Conservation (phyloP, 2,797 vertebrate genomes). For the Salarias fasciatus region DNA sequence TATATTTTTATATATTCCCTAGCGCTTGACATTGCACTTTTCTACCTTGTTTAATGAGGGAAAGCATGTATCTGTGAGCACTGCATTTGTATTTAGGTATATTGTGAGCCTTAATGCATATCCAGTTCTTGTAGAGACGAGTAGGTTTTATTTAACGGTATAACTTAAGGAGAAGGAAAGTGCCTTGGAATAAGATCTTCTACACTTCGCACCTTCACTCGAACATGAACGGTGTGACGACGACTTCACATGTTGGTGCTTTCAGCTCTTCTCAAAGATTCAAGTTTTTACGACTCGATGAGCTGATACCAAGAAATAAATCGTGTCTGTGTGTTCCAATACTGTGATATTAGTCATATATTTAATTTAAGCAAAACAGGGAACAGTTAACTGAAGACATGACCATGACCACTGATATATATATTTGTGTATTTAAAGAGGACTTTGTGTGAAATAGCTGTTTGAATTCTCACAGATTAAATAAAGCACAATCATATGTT, state of each 20-base stretch:
- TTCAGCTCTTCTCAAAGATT: slow-evolving; percentile 79
- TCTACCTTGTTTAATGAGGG: slow-evolving; percentile 76
- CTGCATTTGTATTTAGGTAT: slow-evolving; percentile 79
- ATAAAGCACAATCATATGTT: slow-evolving; percentile 80
- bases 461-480: slow-evolving; percentile 74
- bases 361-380: slow-evolving; percentile 62
- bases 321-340: slow-evolving; percentile 71
- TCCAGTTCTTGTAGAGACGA: slow-evolving; percentile 72
- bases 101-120: slow-evolving; percentile 75
- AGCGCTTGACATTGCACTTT: slow-evolving; percentile 81
- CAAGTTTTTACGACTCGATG: slow-evolving; percentile 64
- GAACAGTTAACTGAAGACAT: slow-evolving; percentile 51
- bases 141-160: slow-evolving; percentile 66
- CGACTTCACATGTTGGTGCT: slow-evolving; percentile 77
- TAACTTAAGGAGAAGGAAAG: slow-evolving; percentile 76
- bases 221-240: slow-evolving; percentile 62
- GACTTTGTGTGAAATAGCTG: slow-evolving; percentile 70
- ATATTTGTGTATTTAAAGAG: slow-evolving; percentile 77
- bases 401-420: slow-evolving; percentile 73
- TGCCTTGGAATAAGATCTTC: slow-evolving; percentile 82
- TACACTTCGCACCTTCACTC: slow-evolving; percentile 68
- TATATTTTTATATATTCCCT: slow-evolving; percentile 82
- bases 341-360: slow-evolving; percentile 76
- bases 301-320: slow-evolving; percentile 64
- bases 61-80: slow-evolving; percentile 78